These are phyloP conservation scores for Brachycybe producta DNA, from an alignment of 2,888 invertebrate species.

Conservation along the genomic window DNA sequence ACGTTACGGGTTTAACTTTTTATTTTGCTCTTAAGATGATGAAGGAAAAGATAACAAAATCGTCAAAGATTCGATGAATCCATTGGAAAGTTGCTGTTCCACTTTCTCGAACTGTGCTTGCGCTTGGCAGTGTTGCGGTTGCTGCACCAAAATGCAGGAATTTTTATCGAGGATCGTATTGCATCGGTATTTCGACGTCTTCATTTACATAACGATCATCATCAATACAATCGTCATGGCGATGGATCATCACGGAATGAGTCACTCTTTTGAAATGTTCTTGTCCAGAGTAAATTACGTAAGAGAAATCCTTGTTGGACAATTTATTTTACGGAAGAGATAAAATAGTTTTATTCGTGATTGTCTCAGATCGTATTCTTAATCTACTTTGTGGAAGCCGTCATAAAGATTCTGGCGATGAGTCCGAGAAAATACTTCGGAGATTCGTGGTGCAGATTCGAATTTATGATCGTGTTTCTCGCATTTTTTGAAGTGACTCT, in stretches of 20 bases:
- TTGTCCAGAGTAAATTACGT: slow-evolving; percentile 87
- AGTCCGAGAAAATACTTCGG: slow-evolving; percentile 10
- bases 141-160: neutral
- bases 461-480: slow-evolving; percentile 2
- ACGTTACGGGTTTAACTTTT: neutral
- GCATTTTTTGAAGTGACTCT: no score
- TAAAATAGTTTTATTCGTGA: neutral
- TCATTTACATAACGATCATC: slow-evolving; percentile 85
- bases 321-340: slow-evolving; percentile 13
- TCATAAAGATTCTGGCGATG: slow-evolving; percentile 5
- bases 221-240: slow-evolving; percentile 86
- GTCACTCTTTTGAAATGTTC: slow-evolving; percentile 66
- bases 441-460: neutral
- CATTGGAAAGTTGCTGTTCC: neutral
- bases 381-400: neutral
- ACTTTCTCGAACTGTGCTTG: neutral
- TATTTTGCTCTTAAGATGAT: neutral
- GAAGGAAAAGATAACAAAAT: neutral
- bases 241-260: slow-evolving; percentile 88
- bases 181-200: slow-evolving; percentile 84
- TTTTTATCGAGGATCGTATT: slow-evolving; percentile 50
- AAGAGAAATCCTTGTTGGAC: no score
- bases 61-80: neutral
- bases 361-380: neutral
- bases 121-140: slow-evolving; percentile 5